Evolutionary conservation across 2,113 vertebrate genomes (phyloP).

Genomic region (Calyptomena viridis): DNA sequence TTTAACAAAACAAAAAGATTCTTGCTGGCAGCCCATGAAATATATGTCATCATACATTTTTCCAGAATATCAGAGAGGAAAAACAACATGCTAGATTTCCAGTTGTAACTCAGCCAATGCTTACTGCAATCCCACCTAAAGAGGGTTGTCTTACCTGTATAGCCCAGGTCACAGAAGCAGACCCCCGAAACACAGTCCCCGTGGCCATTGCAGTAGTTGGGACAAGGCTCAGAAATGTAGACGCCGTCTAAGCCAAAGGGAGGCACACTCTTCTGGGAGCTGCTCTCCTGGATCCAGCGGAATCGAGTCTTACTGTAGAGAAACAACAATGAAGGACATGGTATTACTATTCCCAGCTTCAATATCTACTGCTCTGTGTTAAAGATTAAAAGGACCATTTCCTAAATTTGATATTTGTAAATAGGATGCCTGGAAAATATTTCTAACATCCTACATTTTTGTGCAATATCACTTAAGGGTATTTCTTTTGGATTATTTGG

Average conservation of each 20-base stretch:
- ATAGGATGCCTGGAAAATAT: neutral
- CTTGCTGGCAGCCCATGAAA: neutral
- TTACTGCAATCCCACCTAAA: neutral
- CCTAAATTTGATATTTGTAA: neutral
- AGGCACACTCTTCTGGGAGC: slow-evolving; percentile 83
- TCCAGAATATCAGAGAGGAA: neutral
- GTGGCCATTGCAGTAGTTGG: slow-evolving; percentile 91
- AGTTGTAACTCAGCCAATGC: neutral
- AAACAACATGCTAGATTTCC: neutral
- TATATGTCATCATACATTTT: neutral
- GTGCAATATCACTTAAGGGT: neutral
- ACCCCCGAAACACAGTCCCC: slow-evolving; percentile 96
- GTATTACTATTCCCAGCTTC: neutral
- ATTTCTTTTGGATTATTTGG: neutral
- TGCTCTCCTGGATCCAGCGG: slow-evolving; percentile 98
- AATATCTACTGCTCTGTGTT: neutral
- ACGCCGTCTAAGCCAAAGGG: slow-evolving; percentile 92
- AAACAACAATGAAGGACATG: rapidly evolving
- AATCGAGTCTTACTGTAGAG: slow-evolving; percentile 91
- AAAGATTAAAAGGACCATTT: neutral
- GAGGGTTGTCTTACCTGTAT: slow-evolving; percentile 79
- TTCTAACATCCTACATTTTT: neutral
- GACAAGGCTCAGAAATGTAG: slow-evolving; percentile 95
- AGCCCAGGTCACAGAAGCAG: slow-evolving; percentile 97
- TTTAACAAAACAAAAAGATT: slow-evolving; percentile 9